These are phyloP conservation scores for Drosophila ficusphila DNA, from an alignment of 1,140 invertebrate species.

Conservation along the genomic window DNA sequence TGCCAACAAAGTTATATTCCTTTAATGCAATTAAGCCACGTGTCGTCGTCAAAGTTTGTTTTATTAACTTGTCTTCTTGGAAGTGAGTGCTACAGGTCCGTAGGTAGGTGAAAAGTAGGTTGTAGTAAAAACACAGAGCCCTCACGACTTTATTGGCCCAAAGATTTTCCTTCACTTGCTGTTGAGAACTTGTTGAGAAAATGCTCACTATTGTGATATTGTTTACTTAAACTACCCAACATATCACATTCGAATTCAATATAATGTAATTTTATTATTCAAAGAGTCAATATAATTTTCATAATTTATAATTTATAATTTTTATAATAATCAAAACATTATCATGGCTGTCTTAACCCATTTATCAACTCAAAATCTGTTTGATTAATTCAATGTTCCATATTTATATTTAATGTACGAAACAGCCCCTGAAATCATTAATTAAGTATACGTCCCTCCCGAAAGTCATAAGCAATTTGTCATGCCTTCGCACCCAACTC, in stretches of 20 bases:
- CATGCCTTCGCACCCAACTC: constrained; percentile 7
- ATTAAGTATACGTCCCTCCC: not conserved
- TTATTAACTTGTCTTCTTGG: constrained; percentile 63
- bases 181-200: not conserved
- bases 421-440: not conserved
- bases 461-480: constrained; percentile 13
- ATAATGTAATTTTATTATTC: too few relatives aligned
- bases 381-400: not conserved
- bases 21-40: constrained; percentile 71
- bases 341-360: too few relatives aligned
- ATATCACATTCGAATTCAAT: too few relatives aligned
- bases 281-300: too few relatives aligned
- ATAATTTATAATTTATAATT: too few relatives aligned
- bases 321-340: too few relatives aligned
- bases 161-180: not conserved
- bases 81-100: constrained; percentile 1
- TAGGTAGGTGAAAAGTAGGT: not conserved
- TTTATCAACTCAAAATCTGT: not conserved
- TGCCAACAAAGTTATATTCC: constrained; percentile 58
- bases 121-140: not conserved
- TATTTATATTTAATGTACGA: not conserved
- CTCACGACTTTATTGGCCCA: constrained; percentile 17
- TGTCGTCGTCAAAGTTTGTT: constrained; percentile 70
- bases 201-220: not conserved
- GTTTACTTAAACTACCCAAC: too few relatives aligned